phyloP scores from a whole-genome alignment of 1,140 invertebrate genomes.

The Hypsibius dujardini region DNA sequence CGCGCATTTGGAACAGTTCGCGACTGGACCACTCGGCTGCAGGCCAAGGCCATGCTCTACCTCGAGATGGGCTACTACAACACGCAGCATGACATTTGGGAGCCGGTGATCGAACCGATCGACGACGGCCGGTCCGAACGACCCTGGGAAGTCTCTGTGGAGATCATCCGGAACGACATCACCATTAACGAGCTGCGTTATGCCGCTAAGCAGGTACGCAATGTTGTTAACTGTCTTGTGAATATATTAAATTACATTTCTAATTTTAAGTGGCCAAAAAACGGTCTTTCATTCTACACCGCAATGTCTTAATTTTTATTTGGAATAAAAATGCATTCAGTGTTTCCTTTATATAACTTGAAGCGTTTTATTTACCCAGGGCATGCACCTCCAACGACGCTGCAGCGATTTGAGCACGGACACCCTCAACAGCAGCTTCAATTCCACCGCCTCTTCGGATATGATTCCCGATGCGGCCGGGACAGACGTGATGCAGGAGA shows the following conservation, averaged over 20 bases:
- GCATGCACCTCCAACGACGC: constrained; percentile 14
- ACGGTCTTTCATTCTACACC: background rate
- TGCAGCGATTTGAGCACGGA: background rate
- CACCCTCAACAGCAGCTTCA: background rate
- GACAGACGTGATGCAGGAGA: constrained; percentile 12
- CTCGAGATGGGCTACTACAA: constrained; percentile 5
- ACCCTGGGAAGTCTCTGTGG: constrained; percentile 7
- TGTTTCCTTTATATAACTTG: background rate
- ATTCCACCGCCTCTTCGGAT: background rate
- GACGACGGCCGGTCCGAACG: background rate
- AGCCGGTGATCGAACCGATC: constrained; percentile 8
- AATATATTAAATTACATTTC: background rate
- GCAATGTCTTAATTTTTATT: background rate
- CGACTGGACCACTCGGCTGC: constrained; percentile 9
- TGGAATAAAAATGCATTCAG: background rate
- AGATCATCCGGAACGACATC: constrained; percentile 2
- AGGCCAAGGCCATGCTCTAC: constrained; percentile 6
- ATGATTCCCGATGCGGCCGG: background rate
- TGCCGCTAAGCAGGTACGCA: constrained; percentile 12
- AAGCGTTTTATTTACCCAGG: background rate
- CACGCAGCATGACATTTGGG: background rate
- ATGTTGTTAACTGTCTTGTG: background rate
- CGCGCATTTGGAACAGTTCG: constrained; percentile 2
- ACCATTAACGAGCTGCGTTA: background rate
- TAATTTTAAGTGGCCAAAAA: background rate